Conservation (phyloP, 2,888 invertebrate species). For the Cryptocephalus moraei region DNA sequence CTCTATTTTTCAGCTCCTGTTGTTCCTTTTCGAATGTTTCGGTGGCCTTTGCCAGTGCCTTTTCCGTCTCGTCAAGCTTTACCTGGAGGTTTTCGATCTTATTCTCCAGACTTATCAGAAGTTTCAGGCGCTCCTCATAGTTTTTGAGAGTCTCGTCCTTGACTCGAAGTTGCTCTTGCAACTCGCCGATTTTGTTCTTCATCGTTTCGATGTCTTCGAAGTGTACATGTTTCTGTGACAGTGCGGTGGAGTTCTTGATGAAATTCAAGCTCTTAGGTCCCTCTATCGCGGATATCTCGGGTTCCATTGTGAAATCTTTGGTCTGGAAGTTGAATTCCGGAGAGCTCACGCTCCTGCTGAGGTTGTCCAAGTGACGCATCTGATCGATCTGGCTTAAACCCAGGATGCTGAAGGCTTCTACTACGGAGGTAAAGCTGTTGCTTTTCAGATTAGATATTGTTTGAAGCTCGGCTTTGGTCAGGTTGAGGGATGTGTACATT, state of each 20-base stretch:
- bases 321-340: conserved; percentile 6
- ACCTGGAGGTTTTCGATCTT: conserved; percentile 47
- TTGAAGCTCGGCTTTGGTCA: conserved; percentile 46
- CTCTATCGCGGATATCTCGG: conserved; percentile 31
- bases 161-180: conserved; percentile 48
- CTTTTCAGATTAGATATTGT: conserved; percentile 42
- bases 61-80: conserved; percentile 46
- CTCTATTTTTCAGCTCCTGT: conserved; percentile 34
- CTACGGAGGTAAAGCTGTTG: conserved; percentile 54
- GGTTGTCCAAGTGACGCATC: conserved; percentile 28
- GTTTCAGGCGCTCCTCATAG: conserved; percentile 47
- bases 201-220: conserved; percentile 40
- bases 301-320: conserved; percentile 8
- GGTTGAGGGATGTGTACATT: conserved; percentile 45
- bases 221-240: conserved; percentile 30
- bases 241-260: conserved; percentile 29
- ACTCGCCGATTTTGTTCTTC: conserved; percentile 33
- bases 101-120: conserved; percentile 37
- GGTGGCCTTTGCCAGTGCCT: conserved; percentile 42
- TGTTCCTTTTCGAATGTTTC: conserved; percentile 42
- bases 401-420: conserved; percentile 63
- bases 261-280: conserved; percentile 3
- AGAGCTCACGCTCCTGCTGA: conserved; percentile 7
- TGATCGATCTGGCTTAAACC: conserved; percentile 58
- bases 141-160: conserved; percentile 48